Conservation (phyloP, 1,140 invertebrate species). For the Calephelis virginiensis region DNA sequence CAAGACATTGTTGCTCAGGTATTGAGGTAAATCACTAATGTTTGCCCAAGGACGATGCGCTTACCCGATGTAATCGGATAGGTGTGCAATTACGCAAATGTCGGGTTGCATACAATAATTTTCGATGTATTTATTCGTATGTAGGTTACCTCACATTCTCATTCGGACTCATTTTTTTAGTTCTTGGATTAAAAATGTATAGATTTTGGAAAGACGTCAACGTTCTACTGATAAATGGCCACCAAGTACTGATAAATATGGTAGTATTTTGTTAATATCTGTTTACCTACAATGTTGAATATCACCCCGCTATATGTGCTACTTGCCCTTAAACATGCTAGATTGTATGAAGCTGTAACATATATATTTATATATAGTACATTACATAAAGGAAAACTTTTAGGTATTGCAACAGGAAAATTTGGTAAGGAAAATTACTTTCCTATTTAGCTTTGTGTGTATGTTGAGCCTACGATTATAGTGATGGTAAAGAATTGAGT, state of each 20-base stretch:
- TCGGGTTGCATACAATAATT: background rate
- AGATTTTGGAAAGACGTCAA: background rate
- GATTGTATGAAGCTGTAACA: background rate
- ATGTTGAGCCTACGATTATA: background rate
- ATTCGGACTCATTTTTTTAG: background rate
- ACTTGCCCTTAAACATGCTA: background rate
- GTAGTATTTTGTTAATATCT: conserved; percentile 4
- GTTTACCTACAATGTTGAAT: background rate
- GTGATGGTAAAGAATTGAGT: background rate
- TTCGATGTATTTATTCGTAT: background rate
- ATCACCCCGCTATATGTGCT: background rate
- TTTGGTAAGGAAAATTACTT: conserved; percentile 3
- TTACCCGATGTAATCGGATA: background rate
- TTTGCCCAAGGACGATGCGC: background rate
- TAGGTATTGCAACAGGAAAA: conserved; percentile 13
- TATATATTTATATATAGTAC: background rate
- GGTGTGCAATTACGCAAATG: background rate
- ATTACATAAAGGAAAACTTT: conserved; percentile 5
- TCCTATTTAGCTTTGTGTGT: conserved; percentile 12
- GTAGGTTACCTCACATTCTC: background rate
- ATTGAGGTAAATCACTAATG: background rate
- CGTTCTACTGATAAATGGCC: background rate
- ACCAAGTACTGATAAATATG: background rate
- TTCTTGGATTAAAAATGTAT: conserved; percentile 6
- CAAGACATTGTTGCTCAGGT: background rate